Base-by-base conservation (phyloP, 1,140 invertebrate species). In the Zaprionus gabonicus region DNA sequence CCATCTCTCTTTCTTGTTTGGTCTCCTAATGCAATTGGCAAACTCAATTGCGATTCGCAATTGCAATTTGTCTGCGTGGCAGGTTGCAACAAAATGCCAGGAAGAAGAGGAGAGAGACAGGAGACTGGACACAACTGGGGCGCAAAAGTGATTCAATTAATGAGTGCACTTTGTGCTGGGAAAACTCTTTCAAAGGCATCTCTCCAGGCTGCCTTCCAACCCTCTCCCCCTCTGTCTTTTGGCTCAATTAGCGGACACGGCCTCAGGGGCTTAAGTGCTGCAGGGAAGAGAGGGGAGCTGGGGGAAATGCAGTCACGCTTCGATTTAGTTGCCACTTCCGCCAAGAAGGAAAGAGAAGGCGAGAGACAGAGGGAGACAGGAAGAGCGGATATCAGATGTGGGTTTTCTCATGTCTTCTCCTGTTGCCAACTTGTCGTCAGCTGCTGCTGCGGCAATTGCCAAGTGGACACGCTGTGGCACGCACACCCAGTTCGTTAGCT, bases 71-170 rank as follows among this genome's bases (percentile, higher is more conserved):
- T 57, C 49, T 41, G 38, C 57, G 13, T 44, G 38, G 46, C 49
- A 15, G 66, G 23, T 41, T 57, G 41, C 41, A 57, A 55, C 38
- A 51, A 46, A 63, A 56, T 64, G 67, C 46, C 57, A 28, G 31
- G 66, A 38, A 62, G 62, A 13, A 25, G 31, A n/a, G 34, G 38
- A 23, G 20, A 23, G 28, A 31, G 20, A 7, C 20, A 20, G 46
- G 9, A 25, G 20, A 51, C 38, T 46, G 56, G 28, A 20, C 53
- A 17, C 66, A 68, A 49, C 55, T 58, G 65, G 53, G 28, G 17
- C 17, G 55, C 53, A 38, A 57, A 76, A 76, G 46, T 66, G 69
- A 76, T 76, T 76, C 62, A 72, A 76, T 66, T 76, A 72, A 71
- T 65, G 60, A 44, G n/a, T 66, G 68, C 68, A 76, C 69, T 76